Conservation (phyloP, 2,113 vertebrate species). For the Anolis carolinensis region DNA sequence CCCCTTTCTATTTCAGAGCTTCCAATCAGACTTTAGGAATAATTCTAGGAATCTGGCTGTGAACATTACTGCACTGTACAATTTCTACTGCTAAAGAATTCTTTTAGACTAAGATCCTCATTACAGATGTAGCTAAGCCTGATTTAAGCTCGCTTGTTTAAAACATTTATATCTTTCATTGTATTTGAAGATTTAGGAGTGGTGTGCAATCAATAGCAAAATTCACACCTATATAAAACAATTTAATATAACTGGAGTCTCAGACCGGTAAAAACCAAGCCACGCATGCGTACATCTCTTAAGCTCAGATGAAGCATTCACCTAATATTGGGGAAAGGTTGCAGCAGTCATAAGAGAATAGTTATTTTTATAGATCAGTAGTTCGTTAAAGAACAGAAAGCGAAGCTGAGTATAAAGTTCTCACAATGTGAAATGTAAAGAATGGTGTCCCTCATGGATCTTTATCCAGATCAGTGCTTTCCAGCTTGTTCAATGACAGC, state of each 20-base stretch:
- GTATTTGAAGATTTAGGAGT: no score
- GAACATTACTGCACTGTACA: neutral
- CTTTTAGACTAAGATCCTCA: neutral
- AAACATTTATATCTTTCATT: neutral
- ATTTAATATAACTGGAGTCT: no score
- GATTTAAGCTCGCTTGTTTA: neutral
- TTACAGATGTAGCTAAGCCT: neutral
- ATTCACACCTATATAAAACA: no score
- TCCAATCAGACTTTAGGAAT: neutral
- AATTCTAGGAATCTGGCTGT: neutral
- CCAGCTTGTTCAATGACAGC: neutral
- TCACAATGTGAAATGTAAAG: neutral
- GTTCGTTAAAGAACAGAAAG: neutral
- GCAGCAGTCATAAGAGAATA: no score
- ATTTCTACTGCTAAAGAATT: neutral
- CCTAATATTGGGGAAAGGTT: neutral
- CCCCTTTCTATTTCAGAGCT: neutral
- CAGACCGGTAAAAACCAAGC: no score
- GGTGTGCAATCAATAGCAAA: no score
- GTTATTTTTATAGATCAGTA: neutral
- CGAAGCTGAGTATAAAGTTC: neutral
- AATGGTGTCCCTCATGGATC: neutral
- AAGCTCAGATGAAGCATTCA: no score
- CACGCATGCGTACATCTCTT: no score
- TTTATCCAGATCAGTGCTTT: no score